These are phyloP conservation scores for Anguilla japonica DNA, from an alignment of 2,113 vertebrate species.

Conservation along the genomic window DNA sequence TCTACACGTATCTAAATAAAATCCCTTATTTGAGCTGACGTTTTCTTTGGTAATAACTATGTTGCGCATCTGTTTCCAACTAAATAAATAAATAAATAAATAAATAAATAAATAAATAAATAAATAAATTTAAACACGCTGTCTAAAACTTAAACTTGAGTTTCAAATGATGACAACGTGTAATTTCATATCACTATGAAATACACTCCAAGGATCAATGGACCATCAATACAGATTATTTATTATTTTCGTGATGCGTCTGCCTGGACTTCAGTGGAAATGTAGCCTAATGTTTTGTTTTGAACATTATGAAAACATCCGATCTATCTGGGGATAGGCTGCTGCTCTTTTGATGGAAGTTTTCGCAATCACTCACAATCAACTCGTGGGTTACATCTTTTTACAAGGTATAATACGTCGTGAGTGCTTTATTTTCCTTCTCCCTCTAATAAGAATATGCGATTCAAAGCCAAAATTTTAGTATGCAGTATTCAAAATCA, in stretches of 20 bases:
- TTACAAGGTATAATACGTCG: too few relatives aligned
- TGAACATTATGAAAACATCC: too few relatives aligned
- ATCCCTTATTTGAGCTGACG: too few relatives aligned
- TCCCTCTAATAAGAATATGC: background rate
- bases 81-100: background rate
- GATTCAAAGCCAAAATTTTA: background rate
- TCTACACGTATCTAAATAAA: too few relatives aligned
- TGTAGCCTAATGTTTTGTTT: too few relatives aligned
- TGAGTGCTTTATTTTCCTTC: too few relatives aligned
- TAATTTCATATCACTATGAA: background rate
- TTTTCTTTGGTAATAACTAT: background rate
- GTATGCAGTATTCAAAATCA: background rate
- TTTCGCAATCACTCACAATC: too few relatives aligned
- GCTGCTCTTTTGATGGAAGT: too few relatives aligned
- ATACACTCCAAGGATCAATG: background rate
- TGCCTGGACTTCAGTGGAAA: too few relatives aligned
- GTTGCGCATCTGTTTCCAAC: background rate
- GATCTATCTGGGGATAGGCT: too few relatives aligned
- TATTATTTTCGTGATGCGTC: too few relatives aligned
- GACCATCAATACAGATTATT: background rate
- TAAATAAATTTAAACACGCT: background rate
- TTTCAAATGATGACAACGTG: background rate
- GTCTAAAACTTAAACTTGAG: background rate
- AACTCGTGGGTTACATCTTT: too few relatives aligned
- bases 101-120: background rate